Evolutionary conservation across 1,140 invertebrate species (phyloP).

Genomic region (Drosophila bipectinata): DNA sequence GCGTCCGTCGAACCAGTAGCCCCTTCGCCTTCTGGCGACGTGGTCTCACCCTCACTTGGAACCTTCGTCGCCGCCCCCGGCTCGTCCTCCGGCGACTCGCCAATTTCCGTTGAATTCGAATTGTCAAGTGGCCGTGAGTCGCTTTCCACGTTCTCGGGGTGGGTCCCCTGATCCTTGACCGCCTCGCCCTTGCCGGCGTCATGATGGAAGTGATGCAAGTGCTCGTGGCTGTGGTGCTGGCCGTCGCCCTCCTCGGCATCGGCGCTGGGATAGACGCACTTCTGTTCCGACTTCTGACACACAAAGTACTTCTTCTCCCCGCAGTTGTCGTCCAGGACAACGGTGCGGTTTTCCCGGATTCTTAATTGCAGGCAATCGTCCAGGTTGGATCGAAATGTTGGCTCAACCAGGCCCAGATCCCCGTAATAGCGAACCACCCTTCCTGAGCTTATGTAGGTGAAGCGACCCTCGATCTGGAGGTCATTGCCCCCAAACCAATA

Average conservation of each 20-base stretch:
- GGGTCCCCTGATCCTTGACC: background rate
- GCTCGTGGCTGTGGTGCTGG: conserved; percentile 60
- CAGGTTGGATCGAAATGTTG: conserved; percentile 51
- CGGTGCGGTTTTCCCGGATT: conserved; percentile 37
- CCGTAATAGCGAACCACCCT: conserved; percentile 38
- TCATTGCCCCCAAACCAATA: conserved; percentile 69
- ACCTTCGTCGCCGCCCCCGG: background rate
- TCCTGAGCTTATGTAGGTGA: conserved; percentile 60
- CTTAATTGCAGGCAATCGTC: conserved; percentile 66
- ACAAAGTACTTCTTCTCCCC: conserved; percentile 60
- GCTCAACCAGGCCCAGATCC: conserved; percentile 8
- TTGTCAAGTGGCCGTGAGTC: conserved; percentile 64
- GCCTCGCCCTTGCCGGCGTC: conserved; percentile 30
- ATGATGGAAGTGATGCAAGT: conserved; percentile 74
- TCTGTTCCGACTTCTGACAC: conserved; percentile 22
- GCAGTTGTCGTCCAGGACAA: conserved; percentile 62
- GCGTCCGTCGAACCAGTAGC: background rate
- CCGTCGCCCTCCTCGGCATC: background rate
- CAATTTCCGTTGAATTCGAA: conserved; percentile 59
- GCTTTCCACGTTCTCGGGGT: conserved; percentile 34
- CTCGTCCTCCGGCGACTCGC: conserved; percentile 1
- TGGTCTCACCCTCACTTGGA: background rate
- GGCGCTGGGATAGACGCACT: conserved; percentile 41
- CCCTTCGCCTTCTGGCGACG: background rate
- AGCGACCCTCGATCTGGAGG: conserved; percentile 52